phyloP scores from a whole-genome alignment of 2,113 vertebrate species.

The Lophochroa leadbeateri region DNA sequence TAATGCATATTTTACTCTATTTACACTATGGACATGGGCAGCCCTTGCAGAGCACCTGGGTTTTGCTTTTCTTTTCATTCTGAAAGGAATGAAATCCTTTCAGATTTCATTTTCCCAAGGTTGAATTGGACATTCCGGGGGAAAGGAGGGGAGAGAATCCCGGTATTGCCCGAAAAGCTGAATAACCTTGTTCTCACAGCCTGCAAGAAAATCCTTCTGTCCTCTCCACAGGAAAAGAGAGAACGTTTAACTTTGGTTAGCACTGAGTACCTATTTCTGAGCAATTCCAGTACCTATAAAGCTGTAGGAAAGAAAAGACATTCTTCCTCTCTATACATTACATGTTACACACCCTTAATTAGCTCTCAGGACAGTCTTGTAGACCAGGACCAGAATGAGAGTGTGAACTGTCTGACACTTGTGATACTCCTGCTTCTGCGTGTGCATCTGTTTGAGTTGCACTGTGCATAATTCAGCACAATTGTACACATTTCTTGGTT shows the following conservation, averaged over 20 bases:
- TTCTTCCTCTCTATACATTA: neutral
- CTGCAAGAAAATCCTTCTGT: neutral
- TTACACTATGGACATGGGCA: neutral
- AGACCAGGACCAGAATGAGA: neutral
- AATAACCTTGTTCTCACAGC: neutral
- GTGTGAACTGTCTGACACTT: neutral
- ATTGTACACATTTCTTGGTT: neutral
- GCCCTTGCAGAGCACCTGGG: neutral
- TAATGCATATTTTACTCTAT: rapidly evolving
- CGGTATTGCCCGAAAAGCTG: neutral
- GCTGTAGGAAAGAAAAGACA: neutral
- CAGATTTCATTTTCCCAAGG: neutral
- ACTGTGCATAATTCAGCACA: neutral
- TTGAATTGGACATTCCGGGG: neutral
- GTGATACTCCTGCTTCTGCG: neutral
- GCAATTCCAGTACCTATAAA: neutral
- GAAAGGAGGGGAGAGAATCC: neutral
- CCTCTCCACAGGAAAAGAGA: neutral
- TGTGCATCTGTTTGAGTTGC: neutral
- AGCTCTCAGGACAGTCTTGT: neutral
- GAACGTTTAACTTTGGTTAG: neutral
- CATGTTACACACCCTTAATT: neutral
- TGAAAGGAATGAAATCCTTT: neutral
- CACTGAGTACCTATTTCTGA: neutral
- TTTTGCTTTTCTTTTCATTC: neutral